Conservation (phyloP, 2,797 vertebrate genomes). For the Epinephelus coioides region DNA sequence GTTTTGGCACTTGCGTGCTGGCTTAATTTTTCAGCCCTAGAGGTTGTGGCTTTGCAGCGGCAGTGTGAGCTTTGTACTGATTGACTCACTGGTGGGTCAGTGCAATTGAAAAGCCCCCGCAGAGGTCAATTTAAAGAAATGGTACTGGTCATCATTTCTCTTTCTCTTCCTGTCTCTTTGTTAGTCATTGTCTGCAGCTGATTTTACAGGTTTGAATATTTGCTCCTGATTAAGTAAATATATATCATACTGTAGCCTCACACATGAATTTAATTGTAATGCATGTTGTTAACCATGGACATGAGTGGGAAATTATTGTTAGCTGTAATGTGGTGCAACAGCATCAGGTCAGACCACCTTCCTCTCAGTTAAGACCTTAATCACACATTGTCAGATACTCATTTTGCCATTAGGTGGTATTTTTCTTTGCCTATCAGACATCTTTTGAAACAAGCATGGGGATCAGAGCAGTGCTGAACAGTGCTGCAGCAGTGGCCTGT, state of each 20-base stretch:
- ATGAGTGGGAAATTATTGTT: not conserved
- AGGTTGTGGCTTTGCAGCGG: not conserved
- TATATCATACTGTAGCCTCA: not conserved
- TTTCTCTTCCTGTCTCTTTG: not conserved
- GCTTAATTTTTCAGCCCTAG: too few relatives aligned
- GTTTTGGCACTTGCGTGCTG: too few relatives aligned
- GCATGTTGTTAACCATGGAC: not conserved
- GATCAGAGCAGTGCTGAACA: slow-evolving; percentile 46
- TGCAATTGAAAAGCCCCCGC: not conserved
- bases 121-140: not conserved
- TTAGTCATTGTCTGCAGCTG: not conserved
- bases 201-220: slow-evolving; percentile 5
- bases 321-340: not conserved
- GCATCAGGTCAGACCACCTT: not conserved
- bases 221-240: slow-evolving; percentile 8
- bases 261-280: not conserved
- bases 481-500: slow-evolving; percentile 71
- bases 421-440: slow-evolving; percentile 18
- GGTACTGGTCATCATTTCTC: not conserved
- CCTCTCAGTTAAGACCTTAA: slow-evolving; percentile 1
- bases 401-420: slow-evolving; percentile 1
- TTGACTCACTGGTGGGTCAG: not conserved
- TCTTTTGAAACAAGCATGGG: slow-evolving; percentile 33
- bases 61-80: not conserved
- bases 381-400: not conserved